Evolutionary conservation across 1,140 invertebrate species (phyloP), one percentile per base, ranked within the genome.

Genomic region (Paracyclopina nana): DNA sequence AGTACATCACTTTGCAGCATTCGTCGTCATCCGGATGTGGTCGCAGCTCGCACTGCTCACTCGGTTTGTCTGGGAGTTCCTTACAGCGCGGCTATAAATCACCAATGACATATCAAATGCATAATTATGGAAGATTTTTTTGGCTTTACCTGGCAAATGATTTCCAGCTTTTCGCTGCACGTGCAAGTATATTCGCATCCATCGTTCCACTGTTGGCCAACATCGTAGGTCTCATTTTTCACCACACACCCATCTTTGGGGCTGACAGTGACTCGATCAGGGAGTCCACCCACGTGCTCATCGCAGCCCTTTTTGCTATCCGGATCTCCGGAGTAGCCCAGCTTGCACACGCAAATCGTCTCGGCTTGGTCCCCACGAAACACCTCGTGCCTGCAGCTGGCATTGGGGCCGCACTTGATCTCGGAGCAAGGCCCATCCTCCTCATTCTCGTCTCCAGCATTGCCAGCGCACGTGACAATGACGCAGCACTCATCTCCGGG

Each of bases 401-500:
- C 52, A 53, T 57, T 59, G 18, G 42, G 45, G 9, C 62, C 63
- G 50, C 57, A 59, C 48, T 57, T 54, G 44, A 52, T 45, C 25
- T 11, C 49, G 54, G 53, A 55, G 54, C 58, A 53, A 50, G 50
- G 25, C 31, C 54, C 28, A 40, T 48, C 52, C 44, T 51, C 9
- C 20, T 49, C 31, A 27, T 46, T 24, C 51, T 52, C 16, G 52
- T 31, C 41, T 30, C 29, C 25, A 14, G 38, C 44, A 40, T 50
- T 55, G 6, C 49, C 55, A 51, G 71, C 62, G 58, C 79, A 82
- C 24, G 71, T 64, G 53, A 79, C 65, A 28, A 74, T 66, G 3
- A 79, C 74, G 58, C 82, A 87, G 60, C 83, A 88, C 25, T 76
- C 75, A 59, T 85, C 79, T 29, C 77, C 74, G 11, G 71, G 67